These are phyloP conservation scores for Taenaris catops DNA, from an alignment of 2,888 invertebrate species.

Conservation along the genomic window DNA sequence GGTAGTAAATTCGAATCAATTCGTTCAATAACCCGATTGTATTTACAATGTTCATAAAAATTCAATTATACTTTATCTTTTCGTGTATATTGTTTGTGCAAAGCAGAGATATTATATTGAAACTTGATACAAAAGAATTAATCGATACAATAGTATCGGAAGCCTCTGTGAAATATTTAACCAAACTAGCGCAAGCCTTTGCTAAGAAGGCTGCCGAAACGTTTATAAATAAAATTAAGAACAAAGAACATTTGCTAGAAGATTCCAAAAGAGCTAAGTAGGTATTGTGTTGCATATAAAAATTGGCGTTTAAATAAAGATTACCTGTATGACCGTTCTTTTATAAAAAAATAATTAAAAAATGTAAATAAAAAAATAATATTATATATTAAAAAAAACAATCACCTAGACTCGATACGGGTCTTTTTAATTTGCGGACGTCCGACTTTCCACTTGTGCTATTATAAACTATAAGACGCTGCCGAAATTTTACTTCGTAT, in stretches of 20 bases:
- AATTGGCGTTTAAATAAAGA: too few species aligned
- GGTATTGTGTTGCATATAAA: neutral
- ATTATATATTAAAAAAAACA: too few species aligned
- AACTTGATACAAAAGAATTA: constrained; percentile 35
- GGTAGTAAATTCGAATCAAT: neutral
- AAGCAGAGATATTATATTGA: constrained; percentile 27
- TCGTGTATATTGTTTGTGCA: constrained; percentile 15
- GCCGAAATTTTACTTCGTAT: too few species aligned
- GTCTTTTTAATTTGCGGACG: too few species aligned
- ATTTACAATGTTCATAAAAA: constrained; percentile 30
- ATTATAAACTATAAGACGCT: too few species aligned
- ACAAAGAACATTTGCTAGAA: constrained; percentile 15
- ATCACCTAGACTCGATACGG: too few species aligned
- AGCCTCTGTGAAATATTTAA: constrained; percentile 35
- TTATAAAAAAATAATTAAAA: too few species aligned
- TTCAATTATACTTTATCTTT: constrained; percentile 25
- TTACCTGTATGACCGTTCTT: too few species aligned
- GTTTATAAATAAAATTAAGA: constrained; percentile 35
- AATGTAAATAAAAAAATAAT: too few species aligned
- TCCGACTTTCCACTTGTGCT: too few species aligned
- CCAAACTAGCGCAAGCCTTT: constrained; percentile 35
- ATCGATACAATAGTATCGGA: constrained; percentile 35
- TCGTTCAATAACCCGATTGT: constrained; percentile 23
- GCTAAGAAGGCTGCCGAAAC: constrained; percentile 36
- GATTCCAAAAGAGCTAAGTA: constrained; percentile 7